These are phyloP conservation scores for Condylostylus longicornis DNA, from an alignment of 1,140 invertebrate species.

Conservation along the genomic window DNA sequence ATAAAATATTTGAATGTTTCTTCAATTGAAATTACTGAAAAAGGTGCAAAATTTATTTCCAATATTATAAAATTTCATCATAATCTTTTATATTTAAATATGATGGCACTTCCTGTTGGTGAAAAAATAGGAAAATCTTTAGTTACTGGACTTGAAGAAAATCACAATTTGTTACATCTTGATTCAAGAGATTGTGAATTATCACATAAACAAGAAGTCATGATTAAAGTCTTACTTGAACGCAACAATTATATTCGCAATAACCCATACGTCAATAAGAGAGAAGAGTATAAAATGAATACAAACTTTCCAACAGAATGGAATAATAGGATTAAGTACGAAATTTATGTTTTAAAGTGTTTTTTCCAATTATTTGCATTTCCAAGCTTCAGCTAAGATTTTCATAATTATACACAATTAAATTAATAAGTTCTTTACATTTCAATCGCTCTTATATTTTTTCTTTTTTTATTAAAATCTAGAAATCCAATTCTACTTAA, in stretches of 20 bases:
- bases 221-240: background rate
- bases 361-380: no score
- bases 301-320: no score
- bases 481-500: no score
- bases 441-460: no score
- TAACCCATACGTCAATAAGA: no score
- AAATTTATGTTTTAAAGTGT: no score
- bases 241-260: background rate
- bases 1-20: background rate
- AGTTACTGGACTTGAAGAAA: background rate
- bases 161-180: background rate
- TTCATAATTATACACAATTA: no score
- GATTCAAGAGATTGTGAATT: background rate
- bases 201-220: background rate
- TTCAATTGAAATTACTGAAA: background rate
- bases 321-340: no score
- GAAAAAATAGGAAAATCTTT: background rate
- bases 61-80: background rate
- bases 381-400: no score
- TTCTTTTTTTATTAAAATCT: no score
- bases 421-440: no score
- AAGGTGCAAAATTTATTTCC: background rate
- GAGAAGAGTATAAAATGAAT: no score
- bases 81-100: background rate
- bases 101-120: background rate